These are phyloP conservation scores for Eudasyphora cyanicolor DNA, from an alignment of 2,888 invertebrate species.

Conservation along the genomic window DNA sequence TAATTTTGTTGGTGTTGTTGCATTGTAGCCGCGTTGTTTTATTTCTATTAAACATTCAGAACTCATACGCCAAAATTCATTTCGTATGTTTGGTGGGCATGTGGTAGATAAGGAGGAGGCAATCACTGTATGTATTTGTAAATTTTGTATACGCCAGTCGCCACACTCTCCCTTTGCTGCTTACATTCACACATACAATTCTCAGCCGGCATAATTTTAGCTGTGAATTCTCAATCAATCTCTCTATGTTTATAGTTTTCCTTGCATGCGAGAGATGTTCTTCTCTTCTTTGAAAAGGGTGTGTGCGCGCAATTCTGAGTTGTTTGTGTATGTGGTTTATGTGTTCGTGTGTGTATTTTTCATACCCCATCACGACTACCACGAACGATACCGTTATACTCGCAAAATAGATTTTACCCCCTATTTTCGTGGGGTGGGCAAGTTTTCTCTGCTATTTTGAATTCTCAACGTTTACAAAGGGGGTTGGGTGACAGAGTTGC, in stretches of 20 bases:
- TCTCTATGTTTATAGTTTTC: constrained; percentile 44
- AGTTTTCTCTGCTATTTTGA: background rate
- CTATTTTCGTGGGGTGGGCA: background rate
- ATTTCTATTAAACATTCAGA: constrained; percentile 52
- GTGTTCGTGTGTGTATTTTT: background rate
- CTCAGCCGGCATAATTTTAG: background rate
- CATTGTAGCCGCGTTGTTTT: constrained; percentile 11
- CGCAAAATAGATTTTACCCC: constrained; percentile 12
- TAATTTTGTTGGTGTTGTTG: constrained; percentile 25
- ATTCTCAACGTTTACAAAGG: background rate
- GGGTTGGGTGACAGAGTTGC: background rate
- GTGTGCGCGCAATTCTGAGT: too few species aligned
- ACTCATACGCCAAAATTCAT: constrained; percentile 49
- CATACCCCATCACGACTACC: background rate
- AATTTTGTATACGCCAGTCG: too few species aligned
- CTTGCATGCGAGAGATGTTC: background rate
- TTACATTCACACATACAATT: background rate
- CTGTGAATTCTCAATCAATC: background rate
- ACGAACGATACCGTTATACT: constrained; percentile 34
- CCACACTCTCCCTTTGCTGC: background rate
- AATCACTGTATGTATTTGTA: constrained; percentile 1
- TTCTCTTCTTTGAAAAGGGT: constrained; percentile 22
- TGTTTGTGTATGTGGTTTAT: too few species aligned
- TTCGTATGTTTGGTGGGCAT: constrained; percentile 5
- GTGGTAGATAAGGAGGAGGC: constrained; percentile 48